phyloP scores from a whole-genome alignment of 2,797 vertebrate species.

The Enteromius viviparus region DNA sequence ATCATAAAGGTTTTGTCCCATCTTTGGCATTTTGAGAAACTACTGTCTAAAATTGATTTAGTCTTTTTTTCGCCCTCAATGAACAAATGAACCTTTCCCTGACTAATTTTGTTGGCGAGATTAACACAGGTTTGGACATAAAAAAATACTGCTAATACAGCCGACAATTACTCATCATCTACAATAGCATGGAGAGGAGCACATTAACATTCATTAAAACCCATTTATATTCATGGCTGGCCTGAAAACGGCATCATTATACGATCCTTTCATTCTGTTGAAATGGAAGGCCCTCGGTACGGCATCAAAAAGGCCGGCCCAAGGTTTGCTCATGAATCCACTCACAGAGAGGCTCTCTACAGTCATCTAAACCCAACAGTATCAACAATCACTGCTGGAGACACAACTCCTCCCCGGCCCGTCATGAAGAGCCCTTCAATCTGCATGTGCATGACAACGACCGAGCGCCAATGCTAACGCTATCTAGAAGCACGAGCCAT shows the following conservation, averaged over 20 bases:
- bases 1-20: too few relatives aligned
- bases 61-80: neutral
- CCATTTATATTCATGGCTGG: constrained; percentile 35
- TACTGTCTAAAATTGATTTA: neutral
- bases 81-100: neutral
- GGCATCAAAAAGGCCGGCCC: constrained; percentile 14
- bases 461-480: neutral
- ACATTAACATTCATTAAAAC: constrained; percentile 34
- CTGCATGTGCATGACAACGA: constrained; percentile 61
- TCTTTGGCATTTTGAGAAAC: neutral
- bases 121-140: neutral
- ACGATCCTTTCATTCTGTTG: constrained; percentile 25
- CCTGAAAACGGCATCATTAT: constrained; percentile 19
- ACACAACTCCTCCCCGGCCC: constrained; percentile 34
- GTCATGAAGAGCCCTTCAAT: constrained; percentile 43
- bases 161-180: constrained; percentile 3
- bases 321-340: constrained; percentile 11
- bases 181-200: neutral
- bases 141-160: neutral
- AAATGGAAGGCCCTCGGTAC: neutral
- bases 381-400: constrained; percentile 31
- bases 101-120: neutral
- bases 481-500: constrained; percentile 13
- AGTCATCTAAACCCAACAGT: neutral
- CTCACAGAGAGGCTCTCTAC: neutral